Evolutionary conservation across 2,888 invertebrate genomes (phyloP), one percentile per base, ranked within the genome.

Genomic region (Ophion costatus): DNA sequence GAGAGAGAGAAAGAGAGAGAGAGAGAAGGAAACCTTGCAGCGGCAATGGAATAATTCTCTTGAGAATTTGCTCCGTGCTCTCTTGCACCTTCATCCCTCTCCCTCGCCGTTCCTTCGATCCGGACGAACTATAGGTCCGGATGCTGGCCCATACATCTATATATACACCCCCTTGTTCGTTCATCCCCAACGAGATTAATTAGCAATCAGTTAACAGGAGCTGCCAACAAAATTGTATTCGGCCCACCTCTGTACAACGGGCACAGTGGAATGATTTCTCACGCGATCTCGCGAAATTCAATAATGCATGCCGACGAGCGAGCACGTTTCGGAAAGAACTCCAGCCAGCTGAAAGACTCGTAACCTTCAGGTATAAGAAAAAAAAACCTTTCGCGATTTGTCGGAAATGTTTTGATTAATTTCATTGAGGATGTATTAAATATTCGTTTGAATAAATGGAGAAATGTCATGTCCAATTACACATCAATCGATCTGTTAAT

Each of bases 11-110:
- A 14, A 45, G 14, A 45, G 10, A 14, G 14, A 45, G 69, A 78
- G n/a, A 10, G n/a, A 11, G 20, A 20, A 59, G 45, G 17, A 57
- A 59, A 59, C 33, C 56, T 69, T 11, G 56, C 56, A 80, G 73
- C 17, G 42, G 73, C 76, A 42, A 73, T 71, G 82, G 73, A 82
- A 85, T 85, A 80, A 85, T 82, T 85, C 82, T 85, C 82, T 77
- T 69, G 85, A 70, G 85, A 85, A 82, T 85, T 61, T 77, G 80
- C 22, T 61, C 75, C 61, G 59, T 66, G 79, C 33, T 70, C 64
- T 71, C 64, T 56, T 56, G 29, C 67, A 29, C 24, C 63, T n/a
- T 59, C 56, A 9, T 57, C 80, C 63, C 74, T 67, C 42, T 64
- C 59, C 70, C 17, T 77, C 63, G 22, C 24, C 64, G 9, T 20